Base-by-base conservation (phyloP, 2,888 invertebrate genomes). In the Apeira syringaria region DNA sequence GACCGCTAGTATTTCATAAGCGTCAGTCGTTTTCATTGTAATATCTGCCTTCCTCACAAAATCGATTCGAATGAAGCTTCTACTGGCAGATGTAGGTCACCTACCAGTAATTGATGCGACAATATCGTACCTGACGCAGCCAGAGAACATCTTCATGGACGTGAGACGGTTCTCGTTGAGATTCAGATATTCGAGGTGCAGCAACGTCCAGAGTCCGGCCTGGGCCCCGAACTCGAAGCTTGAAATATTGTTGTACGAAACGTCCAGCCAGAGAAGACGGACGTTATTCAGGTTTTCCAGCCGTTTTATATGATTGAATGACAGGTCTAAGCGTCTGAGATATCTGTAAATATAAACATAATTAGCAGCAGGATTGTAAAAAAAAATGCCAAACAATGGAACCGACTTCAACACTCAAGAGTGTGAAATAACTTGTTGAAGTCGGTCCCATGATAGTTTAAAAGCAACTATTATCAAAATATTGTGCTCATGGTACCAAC, bases 201-300 rank as follows among this genome's bases (percentile, higher is more conserved):
- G 57, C 15, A 93, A 74, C 0, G 90, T 91, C 70, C 87, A 88
- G 7, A 93, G 80, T 0, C 91, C 91, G 0, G 59, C 53, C 0
- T 73, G 52, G 2, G 69, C 45, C 1, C 77, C 74, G 12, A 77
- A 75, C 56, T 91, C 87, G 42, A 81, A 91, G 36, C 68, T 78
- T 2, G 84, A 83, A 56, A 92, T 89, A 50, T 87, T 86, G 56
- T 92, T 92, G 56, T 90, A 87, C 12, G 91, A 91, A n/a, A 92
- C 58, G 58, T 92, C 90, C 18, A 92, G 60, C 83, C 91, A 90
- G 24, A 87, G 58, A 8, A 93, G 70, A 20, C 81, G 81, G 29
- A 92, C 68, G 50, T 91, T 59, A 53, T 90, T 91, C 43, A 93
- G 71, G 63, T 92, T 92, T 64, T 92, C 91, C 1, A 93, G 66